These are phyloP conservation scores for Trachymyrmex septentrionalis DNA, from an alignment of 1,140 invertebrate species.

Conservation along the genomic window DNA sequence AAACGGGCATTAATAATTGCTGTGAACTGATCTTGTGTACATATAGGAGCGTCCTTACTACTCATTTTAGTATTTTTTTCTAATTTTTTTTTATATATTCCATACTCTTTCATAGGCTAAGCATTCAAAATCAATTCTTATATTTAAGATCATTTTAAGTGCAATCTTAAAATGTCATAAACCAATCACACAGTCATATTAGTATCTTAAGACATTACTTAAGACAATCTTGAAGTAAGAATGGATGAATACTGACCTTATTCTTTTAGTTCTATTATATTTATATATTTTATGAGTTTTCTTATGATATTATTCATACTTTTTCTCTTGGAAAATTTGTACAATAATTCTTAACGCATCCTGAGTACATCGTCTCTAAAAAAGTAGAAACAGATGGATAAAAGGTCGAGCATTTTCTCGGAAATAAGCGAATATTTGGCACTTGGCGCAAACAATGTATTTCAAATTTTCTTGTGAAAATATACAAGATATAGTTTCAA, in stretches of 20 bases:
- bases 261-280: background rate
- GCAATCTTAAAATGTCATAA: too few species aligned
- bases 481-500: background rate
- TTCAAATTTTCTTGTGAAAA: slow-evolving; percentile 45
- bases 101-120: background rate
- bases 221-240: too few species aligned
- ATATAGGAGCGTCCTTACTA: background rate
- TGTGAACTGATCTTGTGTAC: background rate
- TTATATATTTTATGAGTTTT: background rate
- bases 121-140: too few species aligned
- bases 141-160: too few species aligned
- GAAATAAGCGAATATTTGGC: slow-evolving; percentile 40
- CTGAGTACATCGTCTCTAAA: background rate
- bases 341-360: background rate
- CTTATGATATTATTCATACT: background rate
- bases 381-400: background rate
- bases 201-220: too few species aligned
- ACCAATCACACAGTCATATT: too few species aligned
- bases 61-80: background rate
- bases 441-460: slow-evolving; percentile 13
- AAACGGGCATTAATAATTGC: background rate
- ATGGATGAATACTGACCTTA: too few species aligned
- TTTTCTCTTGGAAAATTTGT: background rate
- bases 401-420: background rate
- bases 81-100: background rate